Evolutionary conservation across 2,113 vertebrate genomes (phyloP), one percentile per base, ranked within the genome.

Genomic region (Antechinus stuartii): DNA sequence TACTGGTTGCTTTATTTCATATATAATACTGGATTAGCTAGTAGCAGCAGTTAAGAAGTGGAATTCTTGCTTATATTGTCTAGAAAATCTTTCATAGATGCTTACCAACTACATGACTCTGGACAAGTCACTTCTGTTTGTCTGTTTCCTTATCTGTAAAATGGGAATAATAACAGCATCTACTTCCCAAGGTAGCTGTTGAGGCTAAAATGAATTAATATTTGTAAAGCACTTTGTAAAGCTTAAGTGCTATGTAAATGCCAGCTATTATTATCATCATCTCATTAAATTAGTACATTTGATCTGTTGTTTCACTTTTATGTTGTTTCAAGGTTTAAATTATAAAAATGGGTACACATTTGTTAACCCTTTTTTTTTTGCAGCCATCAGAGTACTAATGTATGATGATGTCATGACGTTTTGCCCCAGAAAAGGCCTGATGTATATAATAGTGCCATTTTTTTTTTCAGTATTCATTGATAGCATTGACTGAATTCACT

Each of bases 281-380:
- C 57, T 91, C 93, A 92, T 55, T 92, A 92, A 94, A 91, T 95
- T 91, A 46, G 3, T 90, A 49, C 7, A 90, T 50, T 91, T 95
- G 16, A 42, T 42, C n/a, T 42, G 19, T 25, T 61, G 68, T 25
- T 61, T 25, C 6, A 46, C 11, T 54, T 42, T 92, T 92, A 96
- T 95, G 24, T 57, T 95, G 0, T 90, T 96, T 95, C 0, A 92
- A 25, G 46, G 54, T 95, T 95, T 95, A 47, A 56, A 0, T 91
- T 94, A 22, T 56, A 89, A 52, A 94, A 97, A 55, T 91, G 5
- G 35, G 6, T 19, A 76, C 35, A 76, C 1, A 76, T 76, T 76
- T 76, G 35, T 14, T 76, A 91, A 16, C 11, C 11, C 42, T 9
- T 52, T 52, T 61, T 52, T 93, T 12, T 96, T 91, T 90, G 90